phyloP scores from a whole-genome alignment of 2,113 vertebrate genomes.

The Phoenicopterus ruber region DNA sequence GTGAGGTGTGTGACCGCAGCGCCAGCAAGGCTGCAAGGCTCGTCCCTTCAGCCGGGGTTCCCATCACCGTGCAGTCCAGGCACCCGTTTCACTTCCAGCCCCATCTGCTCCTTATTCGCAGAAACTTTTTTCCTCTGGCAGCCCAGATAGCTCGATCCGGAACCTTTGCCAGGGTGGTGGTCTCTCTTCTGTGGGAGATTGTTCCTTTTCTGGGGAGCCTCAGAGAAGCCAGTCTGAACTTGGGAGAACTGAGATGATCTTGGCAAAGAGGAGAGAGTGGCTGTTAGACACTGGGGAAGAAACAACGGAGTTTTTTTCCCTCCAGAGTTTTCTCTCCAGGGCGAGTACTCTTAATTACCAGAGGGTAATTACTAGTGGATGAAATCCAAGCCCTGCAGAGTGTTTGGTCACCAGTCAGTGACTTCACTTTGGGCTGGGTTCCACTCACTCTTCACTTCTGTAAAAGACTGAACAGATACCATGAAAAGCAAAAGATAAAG shows the following conservation, averaged over 20 bases:
- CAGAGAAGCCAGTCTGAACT: not conserved
- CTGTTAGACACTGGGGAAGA: not conserved
- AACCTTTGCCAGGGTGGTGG: not conserved
- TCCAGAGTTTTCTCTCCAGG: not conserved
- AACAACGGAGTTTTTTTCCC: not conserved
- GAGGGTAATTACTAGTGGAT: slow-evolving; percentile 18
- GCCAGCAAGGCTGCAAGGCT: accelerated
- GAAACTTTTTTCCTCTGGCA: not conserved
- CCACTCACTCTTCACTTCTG: not conserved
- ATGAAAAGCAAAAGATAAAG: not conserved
- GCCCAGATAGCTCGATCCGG: not conserved
- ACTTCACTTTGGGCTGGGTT: slow-evolving; percentile 24
- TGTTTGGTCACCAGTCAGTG: not conserved
- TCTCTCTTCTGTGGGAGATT: not conserved
- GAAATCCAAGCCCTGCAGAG: not conserved
- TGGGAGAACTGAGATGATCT: not conserved
- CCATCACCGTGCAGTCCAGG: not conserved
- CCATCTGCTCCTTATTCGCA: not conserved
- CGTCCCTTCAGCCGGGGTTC: not conserved
- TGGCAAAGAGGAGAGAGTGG: not conserved
- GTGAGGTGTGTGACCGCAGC: not conserved
- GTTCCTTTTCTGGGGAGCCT: not conserved
- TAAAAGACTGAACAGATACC: not conserved
- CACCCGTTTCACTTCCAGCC: not conserved
- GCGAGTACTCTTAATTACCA: not conserved